Evolutionary conservation across 2,888 invertebrate genomes (phyloP).

Genomic region (Drosophila testacea): DNA sequence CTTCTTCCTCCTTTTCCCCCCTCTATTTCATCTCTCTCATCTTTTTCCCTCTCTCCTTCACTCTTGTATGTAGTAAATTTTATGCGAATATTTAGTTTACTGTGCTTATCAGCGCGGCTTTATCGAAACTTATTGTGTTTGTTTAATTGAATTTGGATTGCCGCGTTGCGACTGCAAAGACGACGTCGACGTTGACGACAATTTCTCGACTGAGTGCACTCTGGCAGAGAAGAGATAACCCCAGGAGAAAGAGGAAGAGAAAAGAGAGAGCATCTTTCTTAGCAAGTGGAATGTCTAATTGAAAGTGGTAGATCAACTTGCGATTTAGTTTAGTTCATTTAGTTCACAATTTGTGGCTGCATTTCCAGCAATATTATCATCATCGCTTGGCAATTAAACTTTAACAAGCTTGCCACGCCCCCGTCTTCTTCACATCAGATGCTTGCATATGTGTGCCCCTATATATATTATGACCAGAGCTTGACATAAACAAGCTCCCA

Average conservation of each 20-base stretch:
- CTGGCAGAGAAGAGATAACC: constrained; percentile 61
- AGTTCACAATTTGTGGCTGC: constrained; percentile 51
- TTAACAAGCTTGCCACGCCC: constrained; percentile 72
- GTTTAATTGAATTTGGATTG: constrained; percentile 85
- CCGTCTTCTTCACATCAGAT: constrained; percentile 28
- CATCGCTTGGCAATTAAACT: constrained; percentile 73
- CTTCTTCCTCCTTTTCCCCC: constrained; percentile 8
- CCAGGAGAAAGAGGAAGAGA: not conserved
- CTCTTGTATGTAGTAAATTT: constrained; percentile 60
- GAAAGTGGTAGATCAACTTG: constrained; percentile 74
- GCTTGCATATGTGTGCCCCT: constrained; percentile 60
- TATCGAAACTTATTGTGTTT: constrained; percentile 85
- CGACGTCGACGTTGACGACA: constrained; percentile 62
- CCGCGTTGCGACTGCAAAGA: constrained; percentile 38
- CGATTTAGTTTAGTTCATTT: constrained; percentile 79
- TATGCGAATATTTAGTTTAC: constrained; percentile 82
- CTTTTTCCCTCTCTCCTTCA: not conserved
- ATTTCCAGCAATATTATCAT: not conserved
- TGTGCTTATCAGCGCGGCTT: constrained; percentile 82
- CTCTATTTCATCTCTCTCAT: constrained; percentile 2
- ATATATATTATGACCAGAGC: constrained; percentile 82
- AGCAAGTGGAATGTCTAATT: constrained; percentile 66
- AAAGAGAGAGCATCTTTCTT: constrained; percentile 4
- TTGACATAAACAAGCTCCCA: constrained; percentile 85
- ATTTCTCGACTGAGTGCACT: constrained; percentile 73